phyloP scores from a whole-genome alignment of 1,140 invertebrate species.

The Drosophila sp. region DNA sequence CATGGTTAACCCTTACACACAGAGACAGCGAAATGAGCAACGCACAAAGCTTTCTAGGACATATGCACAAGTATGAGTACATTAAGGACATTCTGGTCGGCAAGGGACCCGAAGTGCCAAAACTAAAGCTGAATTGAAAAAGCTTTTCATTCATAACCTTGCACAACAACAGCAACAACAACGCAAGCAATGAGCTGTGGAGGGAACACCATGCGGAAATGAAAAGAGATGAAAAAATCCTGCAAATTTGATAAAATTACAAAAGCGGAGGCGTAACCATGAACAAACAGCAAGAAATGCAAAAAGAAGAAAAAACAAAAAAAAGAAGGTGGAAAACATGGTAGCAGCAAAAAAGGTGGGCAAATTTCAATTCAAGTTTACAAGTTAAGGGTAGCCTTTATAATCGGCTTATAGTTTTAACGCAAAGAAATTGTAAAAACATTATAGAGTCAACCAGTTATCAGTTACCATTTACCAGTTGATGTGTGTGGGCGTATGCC shows the following conservation, averaged over 20 bases:
- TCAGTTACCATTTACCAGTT: neutral
- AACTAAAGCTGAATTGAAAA: constrained; percentile 55
- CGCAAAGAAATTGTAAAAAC: constrained; percentile 25
- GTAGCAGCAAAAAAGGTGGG: neutral
- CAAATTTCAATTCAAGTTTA: constrained; percentile 15
- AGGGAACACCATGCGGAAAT: constrained; percentile 22
- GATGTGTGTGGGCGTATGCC: constrained; percentile 2
- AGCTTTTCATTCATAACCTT: constrained; percentile 81
- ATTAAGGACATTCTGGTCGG: constrained; percentile 27
- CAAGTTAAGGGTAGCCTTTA: neutral
- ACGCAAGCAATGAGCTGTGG: neutral
- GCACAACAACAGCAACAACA: constrained; percentile 49
- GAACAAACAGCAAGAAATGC: neutral
- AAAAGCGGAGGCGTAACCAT: constrained; percentile 1
- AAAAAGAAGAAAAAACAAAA: neutral
- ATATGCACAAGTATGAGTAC: constrained; percentile 8
- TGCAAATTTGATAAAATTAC: constrained; percentile 20
- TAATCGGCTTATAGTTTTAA: constrained; percentile 51
- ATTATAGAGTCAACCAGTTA: constrained; percentile 11
- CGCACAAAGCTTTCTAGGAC: constrained; percentile 18
- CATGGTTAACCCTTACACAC: neutral
- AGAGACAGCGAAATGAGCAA: constrained; percentile 18
- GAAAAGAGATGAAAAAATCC: constrained; percentile 30
- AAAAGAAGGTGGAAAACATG: neutral
- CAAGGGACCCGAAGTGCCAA: constrained; percentile 44